These are phyloP conservation scores for Thymelicus sylvestris DNA, from an alignment of 2,888 invertebrate species.

Conservation along the genomic window DNA sequence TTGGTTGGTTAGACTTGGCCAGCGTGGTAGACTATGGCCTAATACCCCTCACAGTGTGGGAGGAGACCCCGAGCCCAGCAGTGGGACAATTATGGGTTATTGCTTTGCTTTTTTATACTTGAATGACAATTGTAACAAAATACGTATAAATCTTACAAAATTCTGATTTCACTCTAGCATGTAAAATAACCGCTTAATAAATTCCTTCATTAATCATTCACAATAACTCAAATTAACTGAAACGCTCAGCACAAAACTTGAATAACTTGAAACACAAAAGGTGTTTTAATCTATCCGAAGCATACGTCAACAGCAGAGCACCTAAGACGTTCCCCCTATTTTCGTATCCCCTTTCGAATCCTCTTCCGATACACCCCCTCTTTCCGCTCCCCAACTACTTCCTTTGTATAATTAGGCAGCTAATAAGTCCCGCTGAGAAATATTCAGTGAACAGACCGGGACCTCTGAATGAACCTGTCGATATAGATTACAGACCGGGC, in stretches of 20 bases:
- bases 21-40: too few species aligned
- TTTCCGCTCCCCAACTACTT: constrained; percentile 59
- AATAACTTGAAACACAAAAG: constrained; percentile 40
- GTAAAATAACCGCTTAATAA: not conserved
- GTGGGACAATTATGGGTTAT: too few species aligned
- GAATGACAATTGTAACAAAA: constrained; percentile 12
- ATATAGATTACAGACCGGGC: constrained; percentile 63
- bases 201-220: constrained; percentile 6
- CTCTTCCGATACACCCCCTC: constrained; percentile 37
- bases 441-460: constrained; percentile 63
- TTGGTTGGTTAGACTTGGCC: too few species aligned
- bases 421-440: constrained; percentile 75
- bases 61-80: too few species aligned
- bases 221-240: constrained; percentile 1
- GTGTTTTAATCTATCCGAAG: constrained; percentile 26
- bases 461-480: constrained; percentile 67
- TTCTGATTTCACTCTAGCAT: too few species aligned
- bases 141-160: not conserved
- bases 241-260: constrained; percentile 33
- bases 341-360: constrained; percentile 16
- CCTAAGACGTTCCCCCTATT: constrained; percentile 22
- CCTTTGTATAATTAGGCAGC: constrained; percentile 78
- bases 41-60: too few species aligned
- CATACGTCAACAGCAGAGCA: constrained; percentile 43
- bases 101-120: too few species aligned